Percentiles rank a stretch among this genome's conserved stretches.
Conservation (phyloP, 2,113 vertebrate genomes). For the Leucosticte australis region DNA sequence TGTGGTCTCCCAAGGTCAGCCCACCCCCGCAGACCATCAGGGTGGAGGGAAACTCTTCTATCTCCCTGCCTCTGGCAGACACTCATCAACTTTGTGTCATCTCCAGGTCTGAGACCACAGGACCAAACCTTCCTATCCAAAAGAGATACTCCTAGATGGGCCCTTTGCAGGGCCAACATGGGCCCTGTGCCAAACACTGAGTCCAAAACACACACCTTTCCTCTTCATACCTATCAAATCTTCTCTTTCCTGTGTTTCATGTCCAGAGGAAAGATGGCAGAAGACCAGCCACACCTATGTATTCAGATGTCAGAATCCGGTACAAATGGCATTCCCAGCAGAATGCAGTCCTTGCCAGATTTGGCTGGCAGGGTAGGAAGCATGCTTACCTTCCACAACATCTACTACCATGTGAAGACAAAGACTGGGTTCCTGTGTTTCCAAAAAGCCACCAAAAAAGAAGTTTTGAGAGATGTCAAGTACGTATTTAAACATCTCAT, state of each 20-base stretch:
- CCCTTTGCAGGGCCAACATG: not conserved
- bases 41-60: not conserved
- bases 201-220: not conserved
- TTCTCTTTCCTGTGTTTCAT: not conserved
- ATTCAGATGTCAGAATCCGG: constrained; percentile 49
- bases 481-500: constrained; percentile 38
- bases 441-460: constrained; percentile 46
- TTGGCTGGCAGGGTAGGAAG: not conserved
- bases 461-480: constrained; percentile 75
- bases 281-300: not conserved
- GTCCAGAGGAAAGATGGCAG: constrained; percentile 22
- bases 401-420: constrained; percentile 71
- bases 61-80: not conserved
- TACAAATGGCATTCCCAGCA: not conserved
- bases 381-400: constrained; percentile 70
- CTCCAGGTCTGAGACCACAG: not conserved
- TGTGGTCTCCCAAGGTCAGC: not conserved
- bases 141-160: not conserved
- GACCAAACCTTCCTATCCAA: not conserved
- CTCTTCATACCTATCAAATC: not conserved
- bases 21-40: not conserved
- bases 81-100: rapidly evolving
- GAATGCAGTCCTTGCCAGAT: not conserved
- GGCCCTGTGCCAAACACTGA: not conserved
- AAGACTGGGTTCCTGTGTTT: constrained; percentile 57